Conservation (phyloP, 2,113 vertebrate genomes). For the Apodemus sylvaticus region DNA sequence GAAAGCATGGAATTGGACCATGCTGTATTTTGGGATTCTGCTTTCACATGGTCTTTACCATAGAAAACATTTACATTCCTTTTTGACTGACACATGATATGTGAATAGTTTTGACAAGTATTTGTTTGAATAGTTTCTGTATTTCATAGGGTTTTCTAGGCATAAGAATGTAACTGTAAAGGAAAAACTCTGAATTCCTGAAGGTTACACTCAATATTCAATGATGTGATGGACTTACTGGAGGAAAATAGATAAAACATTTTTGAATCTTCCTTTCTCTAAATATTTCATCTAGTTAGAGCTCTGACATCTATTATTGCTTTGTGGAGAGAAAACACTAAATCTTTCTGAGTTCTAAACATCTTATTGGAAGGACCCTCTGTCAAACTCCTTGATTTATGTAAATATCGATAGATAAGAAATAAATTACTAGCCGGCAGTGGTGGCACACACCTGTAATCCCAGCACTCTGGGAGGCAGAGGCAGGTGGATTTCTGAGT, state of each 20-base stretch:
- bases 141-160: not conserved
- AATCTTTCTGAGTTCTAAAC: not conserved
- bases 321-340: not conserved
- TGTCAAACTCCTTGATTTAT: not conserved
- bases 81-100: not conserved
- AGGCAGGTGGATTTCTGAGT: too few relatives aligned
- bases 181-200: not conserved
- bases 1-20: not conserved
- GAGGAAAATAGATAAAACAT: not conserved
- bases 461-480: too few relatives aligned
- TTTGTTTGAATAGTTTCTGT: not conserved
- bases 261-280: not conserved
- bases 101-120: not conserved
- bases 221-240: not conserved
- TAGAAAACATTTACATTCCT: not conserved
- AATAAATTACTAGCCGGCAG: too few relatives aligned
- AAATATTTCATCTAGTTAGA: not conserved
- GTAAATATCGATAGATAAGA: not conserved
- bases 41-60: not conserved
- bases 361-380: not conserved
- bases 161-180: not conserved
- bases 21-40: not conserved
- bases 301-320: not conserved
- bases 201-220: not conserved
- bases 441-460: too few relatives aligned